phyloP scores from a whole-genome alignment of 2,797 vertebrate species.

The Spondyliosoma cantharus region DNA sequence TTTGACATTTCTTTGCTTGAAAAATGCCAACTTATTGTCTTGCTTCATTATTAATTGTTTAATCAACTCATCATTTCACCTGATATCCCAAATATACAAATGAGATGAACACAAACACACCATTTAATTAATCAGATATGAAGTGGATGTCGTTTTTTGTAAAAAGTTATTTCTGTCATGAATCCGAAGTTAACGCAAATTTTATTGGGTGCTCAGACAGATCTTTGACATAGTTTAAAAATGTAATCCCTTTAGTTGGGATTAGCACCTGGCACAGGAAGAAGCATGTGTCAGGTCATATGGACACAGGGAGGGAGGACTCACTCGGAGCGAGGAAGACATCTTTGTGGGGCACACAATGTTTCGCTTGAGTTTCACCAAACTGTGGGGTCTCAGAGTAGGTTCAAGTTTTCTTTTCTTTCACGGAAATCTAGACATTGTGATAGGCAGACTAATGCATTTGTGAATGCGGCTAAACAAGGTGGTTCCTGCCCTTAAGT shows the following conservation, averaged over 20 bases:
- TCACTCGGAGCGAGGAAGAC: constrained; percentile 36
- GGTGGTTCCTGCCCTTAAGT: background rate
- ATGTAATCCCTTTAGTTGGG: constrained; percentile 78
- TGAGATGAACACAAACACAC: background rate
- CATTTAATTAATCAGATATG: background rate
- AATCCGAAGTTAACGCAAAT: background rate
- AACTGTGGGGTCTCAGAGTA: constrained; percentile 73
- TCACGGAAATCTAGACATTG: background rate
- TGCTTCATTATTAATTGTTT: no score
- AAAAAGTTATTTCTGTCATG: background rate
- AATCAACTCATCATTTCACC: no score
- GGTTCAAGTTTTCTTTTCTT: constrained; percentile 36
- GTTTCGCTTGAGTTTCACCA: constrained; percentile 74
- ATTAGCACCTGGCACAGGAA: constrained; percentile 75
- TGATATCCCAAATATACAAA: background rate
- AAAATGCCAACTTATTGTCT: no score
- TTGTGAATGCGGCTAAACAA: background rate
- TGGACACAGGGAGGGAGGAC: constrained; percentile 63
- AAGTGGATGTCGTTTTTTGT: background rate
- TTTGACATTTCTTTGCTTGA: no score
- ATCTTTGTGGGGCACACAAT: constrained; percentile 56
- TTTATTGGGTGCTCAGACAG: constrained; percentile 18
- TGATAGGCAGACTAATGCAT: background rate
- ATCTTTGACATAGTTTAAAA: constrained; percentile 65
- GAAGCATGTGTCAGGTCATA: constrained; percentile 66